A percentile compares a stretch with the other conserved stretches of the same genome.
Evolutionary conservation across 2,888 invertebrate genomes (phyloP).

Genomic region (Empis livida): DNA sequence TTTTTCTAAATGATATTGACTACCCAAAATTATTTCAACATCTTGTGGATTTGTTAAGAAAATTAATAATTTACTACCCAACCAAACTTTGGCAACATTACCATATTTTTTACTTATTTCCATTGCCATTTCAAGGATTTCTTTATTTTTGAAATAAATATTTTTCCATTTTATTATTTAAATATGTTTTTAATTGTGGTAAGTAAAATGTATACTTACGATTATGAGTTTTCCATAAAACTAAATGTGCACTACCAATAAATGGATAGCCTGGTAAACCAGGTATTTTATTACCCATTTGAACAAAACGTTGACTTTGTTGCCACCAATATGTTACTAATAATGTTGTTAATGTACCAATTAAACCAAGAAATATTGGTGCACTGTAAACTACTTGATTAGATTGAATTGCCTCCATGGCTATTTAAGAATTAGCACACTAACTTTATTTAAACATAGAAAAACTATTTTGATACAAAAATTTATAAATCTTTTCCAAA

Average conservation of each 20-base stretch:
- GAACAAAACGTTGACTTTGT: slow-evolving; percentile 39
- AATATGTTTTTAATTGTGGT: too few relatives aligned
- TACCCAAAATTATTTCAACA: slow-evolving; percentile 59
- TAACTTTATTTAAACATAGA: too few relatives aligned
- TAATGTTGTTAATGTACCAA: not conserved
- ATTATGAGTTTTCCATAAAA: slow-evolving; percentile 46
- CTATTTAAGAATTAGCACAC: not conserved
- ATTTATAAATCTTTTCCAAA: too few relatives aligned
- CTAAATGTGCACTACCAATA: slow-evolving; percentile 55
- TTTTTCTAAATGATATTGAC: slow-evolving; percentile 63
- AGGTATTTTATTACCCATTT: slow-evolving; percentile 53
- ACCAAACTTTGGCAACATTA: slow-evolving; percentile 38
- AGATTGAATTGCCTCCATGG: not conserved
- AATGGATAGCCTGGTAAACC: slow-evolving; percentile 53
- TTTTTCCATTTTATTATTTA: not conserved
- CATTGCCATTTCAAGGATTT: not conserved
- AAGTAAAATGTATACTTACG: too few relatives aligned
- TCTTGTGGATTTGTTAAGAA: slow-evolving; percentile 57
- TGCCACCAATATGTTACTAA: slow-evolving; percentile 27
- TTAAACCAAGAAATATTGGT: not conserved
- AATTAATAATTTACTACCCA: slow-evolving; percentile 53
- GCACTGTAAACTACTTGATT: not conserved
- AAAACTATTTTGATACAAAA: too few relatives aligned
- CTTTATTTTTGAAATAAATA: not conserved
- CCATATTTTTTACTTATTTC: not conserved